These are phyloP conservation scores for Atherinosoma microstoma DNA, from an alignment of 2,797 vertebrate species.

Conservation along the genomic window DNA sequence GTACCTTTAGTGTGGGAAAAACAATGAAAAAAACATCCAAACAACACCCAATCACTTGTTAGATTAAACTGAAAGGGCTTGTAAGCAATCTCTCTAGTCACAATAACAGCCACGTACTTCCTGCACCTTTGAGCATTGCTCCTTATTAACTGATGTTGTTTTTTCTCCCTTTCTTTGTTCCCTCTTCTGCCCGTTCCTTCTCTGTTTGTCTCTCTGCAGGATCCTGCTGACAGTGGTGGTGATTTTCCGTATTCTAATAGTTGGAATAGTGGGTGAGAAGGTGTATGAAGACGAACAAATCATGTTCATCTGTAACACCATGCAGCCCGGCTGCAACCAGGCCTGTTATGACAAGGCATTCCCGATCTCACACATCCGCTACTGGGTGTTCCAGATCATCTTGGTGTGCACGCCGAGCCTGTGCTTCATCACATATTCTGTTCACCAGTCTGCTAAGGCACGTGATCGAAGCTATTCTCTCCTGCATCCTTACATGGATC, in stretches of 20 bases:
- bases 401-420: slow-evolving; percentile 90
- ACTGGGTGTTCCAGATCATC: slow-evolving; percentile 92
- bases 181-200: slow-evolving; percentile 53
- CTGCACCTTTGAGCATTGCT: slow-evolving; percentile 26
- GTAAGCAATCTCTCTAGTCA: not conserved
- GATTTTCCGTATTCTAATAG: slow-evolving; percentile 93
- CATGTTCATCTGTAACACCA: slow-evolving; percentile 94
- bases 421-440: slow-evolving; percentile 92
- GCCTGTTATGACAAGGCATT: slow-evolving; percentile 93
- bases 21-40: slow-evolving; percentile 3
- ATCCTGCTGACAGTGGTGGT: slow-evolving; percentile 95
- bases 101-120: slow-evolving; percentile 23
- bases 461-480: slow-evolving; percentile 86
- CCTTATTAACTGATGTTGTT: slow-evolving; percentile 51
- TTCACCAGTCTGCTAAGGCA: slow-evolving; percentile 89
- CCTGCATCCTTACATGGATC: slow-evolving; percentile 86
- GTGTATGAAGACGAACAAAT: slow-evolving; percentile 93
- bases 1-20: slow-evolving; percentile 7
- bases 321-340: slow-evolving; percentile 93
- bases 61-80: slow-evolving; percentile 14
- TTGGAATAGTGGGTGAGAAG: slow-evolving; percentile 92
- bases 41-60: slow-evolving; percentile 17
- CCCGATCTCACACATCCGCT: slow-evolving; percentile 93
- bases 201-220: slow-evolving; percentile 76
- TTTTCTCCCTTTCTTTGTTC: slow-evolving; percentile 42